Evolutionary conservation across 2,888 invertebrate genomes (phyloP).

Genomic region (Galerucella pusilla): DNA sequence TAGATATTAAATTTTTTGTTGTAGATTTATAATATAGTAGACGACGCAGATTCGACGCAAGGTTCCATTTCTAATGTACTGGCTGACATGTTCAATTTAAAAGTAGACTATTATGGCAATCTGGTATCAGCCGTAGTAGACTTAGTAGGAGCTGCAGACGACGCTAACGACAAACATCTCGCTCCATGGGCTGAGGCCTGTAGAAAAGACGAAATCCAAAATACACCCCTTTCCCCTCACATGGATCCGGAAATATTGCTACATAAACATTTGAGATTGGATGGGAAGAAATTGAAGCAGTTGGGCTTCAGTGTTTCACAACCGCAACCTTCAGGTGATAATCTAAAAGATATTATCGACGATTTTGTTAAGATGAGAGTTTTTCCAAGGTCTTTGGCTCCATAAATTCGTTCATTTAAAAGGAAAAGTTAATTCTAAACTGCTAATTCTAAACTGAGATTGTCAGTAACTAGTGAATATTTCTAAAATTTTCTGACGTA

Average conservation of each 20-base stretch:
- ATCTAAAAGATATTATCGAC: constrained; percentile 73
- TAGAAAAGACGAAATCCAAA: constrained; percentile 76
- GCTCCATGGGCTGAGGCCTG: constrained; percentile 92
- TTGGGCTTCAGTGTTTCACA: constrained; percentile 71
- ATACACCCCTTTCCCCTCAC: constrained; percentile 90
- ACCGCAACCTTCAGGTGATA: constrained; percentile 70
- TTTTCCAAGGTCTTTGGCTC: constrained; percentile 78
- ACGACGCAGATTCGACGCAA: constrained; percentile 85
- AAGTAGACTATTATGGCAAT: constrained; percentile 88
- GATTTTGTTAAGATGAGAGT: constrained; percentile 86
- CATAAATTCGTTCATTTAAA: constrained; percentile 43
- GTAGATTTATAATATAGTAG: constrained; percentile 85
- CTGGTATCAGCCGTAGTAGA: constrained; percentile 85
- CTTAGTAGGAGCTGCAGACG: constrained; percentile 83
- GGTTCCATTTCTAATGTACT: constrained; percentile 84
- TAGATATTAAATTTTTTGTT: neutral
- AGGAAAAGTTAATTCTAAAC: neutral
- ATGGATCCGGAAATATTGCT: constrained; percentile 85
- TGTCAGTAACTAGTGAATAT: neutral
- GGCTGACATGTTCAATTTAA: constrained; percentile 85
- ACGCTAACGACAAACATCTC: constrained; percentile 94
- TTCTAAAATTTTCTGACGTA: neutral
- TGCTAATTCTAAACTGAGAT: neutral
- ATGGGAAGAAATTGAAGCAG: constrained; percentile 73
- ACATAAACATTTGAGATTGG: constrained; percentile 82